Conservation (phyloP, 2,113 vertebrate species). For the Neogale vison region DNA sequence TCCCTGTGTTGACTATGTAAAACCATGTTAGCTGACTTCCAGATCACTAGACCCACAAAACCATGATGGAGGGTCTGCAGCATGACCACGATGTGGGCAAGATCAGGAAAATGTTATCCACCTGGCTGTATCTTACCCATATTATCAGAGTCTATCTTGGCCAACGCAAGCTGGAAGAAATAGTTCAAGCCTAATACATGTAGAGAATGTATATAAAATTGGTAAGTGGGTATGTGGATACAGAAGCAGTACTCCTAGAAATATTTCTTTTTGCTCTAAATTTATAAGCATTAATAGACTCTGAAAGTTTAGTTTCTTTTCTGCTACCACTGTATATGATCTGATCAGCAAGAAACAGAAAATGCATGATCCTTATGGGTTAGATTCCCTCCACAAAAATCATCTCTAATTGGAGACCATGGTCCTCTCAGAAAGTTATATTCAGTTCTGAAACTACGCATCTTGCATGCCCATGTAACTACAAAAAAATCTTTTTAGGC, state of each 20-base stretch:
- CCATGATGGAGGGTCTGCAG: neutral
- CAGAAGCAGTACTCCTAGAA: neutral
- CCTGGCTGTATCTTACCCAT: neutral
- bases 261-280: slow-evolving; percentile 16
- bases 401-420: neutral
- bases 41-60: neutral
- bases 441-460: neutral
- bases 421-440: neutral
- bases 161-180: slow-evolving; percentile 3
- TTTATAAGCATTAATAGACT: neutral
- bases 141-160: neutral
- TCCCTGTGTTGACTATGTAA: neutral
- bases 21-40: neutral
- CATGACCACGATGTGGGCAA: neutral
- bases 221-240: neutral
- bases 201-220: neutral
- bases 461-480: neutral
- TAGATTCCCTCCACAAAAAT: neutral
- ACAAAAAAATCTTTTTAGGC: neutral
- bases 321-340: neutral
- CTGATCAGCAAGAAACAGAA: neutral
- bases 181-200: neutral
- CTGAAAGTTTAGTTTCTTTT: neutral
- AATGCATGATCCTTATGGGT: neutral
- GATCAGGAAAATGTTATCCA: neutral